Base-by-base conservation (phyloP, 2,888 invertebrate genomes). In the Spodoptera picta region DNA sequence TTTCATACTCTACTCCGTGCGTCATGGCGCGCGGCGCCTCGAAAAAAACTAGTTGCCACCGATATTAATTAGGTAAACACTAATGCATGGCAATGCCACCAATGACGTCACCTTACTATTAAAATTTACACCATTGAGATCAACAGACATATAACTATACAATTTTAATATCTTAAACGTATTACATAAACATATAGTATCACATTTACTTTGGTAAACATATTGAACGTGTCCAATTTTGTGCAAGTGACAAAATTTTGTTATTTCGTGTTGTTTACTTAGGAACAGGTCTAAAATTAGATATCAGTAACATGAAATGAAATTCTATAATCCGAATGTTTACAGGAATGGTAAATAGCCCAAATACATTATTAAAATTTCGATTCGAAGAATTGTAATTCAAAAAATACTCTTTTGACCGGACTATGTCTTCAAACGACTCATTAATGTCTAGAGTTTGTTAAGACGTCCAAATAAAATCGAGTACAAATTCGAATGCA, bases 141-240 rank as follows among this genome's bases (percentile, higher is more conserved):
- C 89, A 87, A 85, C 77, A 74, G 60, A 79, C 65, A 49, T 80
- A 78, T 56, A 73, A 60, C 60, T 71, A 63, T 72, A 55, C 79
- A 76, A 71, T 69, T 72, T 68, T 71, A 66, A 68, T 75, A 77
- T 71, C 68, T 75, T 65, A 77, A 74, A 66, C n/a, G 53, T 80
- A 80, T 23, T 24, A 23, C 59, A 60, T 73, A 69, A 67, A 44
- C 68, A 72, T 76, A 77, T 70, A 79, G 79, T 87, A 90, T 90
- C 89, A 89, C 88, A 88, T 81, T 79, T 59, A 88, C 87, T 90
- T 90, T 89, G 88, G 89, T 89, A 83, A 77, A 77, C 62, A 70
- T 47, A 55, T 60, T 57, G 43, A 49, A 52, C 48, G 61, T 46
- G 60, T 65, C 31, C 0, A 44, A 42, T 60, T 48, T 36, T 36